phyloP scores from a whole-genome alignment of 1,140 invertebrate genomes.

The Microplitis demolitor region DNA sequence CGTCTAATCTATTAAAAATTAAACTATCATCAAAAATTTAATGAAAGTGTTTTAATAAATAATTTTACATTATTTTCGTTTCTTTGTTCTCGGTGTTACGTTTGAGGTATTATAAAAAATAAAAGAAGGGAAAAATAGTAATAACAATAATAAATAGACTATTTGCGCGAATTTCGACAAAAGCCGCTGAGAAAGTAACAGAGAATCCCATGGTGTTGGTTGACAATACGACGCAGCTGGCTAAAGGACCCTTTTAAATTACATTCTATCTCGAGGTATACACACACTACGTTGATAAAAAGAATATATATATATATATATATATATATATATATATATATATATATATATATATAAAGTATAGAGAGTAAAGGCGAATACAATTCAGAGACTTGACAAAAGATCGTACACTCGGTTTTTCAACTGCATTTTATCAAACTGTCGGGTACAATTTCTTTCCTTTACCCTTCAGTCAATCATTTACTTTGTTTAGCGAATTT shows the following conservation, averaged over 20 bases:
- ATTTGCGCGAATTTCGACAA: neutral
- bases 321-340: constrained; percentile 9
- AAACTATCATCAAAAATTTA: no score
- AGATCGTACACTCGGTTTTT: neutral
- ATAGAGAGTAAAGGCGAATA: constrained; percentile 1
- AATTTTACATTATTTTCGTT: neutral
- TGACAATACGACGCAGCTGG: constrained; percentile 21
- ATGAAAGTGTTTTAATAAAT: no score
- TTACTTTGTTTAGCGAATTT: neutral
- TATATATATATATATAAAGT: neutral
- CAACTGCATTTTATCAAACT: constrained; percentile 10
- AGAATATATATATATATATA: constrained; percentile 5
- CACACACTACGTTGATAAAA: neutral
- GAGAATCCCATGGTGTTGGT: constrained; percentile 10
- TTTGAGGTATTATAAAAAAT: neutral
- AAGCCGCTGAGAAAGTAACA: constrained; percentile 1
- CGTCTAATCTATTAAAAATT: no score
- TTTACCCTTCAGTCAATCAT: neutral
- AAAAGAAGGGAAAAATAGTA: neutral
- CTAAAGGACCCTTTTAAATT: constrained; percentile 30
- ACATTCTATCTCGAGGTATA: constrained; percentile 19
- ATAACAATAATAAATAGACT: constrained; percentile 1
- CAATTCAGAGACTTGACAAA: constrained; percentile 18
- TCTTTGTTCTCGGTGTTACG: neutral
- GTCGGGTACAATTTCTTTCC: neutral